phyloP scores from a whole-genome alignment of 1,140 invertebrate genomes.

The Aphis gossypii region DNA sequence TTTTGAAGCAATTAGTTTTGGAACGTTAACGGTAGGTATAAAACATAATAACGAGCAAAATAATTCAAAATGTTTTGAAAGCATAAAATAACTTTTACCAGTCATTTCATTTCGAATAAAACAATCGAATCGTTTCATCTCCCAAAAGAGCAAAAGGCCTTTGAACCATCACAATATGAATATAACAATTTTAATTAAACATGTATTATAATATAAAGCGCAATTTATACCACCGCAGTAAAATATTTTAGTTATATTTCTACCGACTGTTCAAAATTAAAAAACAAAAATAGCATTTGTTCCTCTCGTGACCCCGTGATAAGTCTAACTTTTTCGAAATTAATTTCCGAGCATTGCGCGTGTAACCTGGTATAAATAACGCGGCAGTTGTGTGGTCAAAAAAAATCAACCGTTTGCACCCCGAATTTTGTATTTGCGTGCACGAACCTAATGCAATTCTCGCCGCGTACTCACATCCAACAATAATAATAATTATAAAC shows the following conservation, averaged over 20 bases:
- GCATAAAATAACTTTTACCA: not conserved
- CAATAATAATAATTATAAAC: not conserved
- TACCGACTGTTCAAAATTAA: not conserved
- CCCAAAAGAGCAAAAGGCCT: constrained; percentile 5
- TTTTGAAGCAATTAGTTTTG: not conserved
- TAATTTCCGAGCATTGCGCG: not conserved
- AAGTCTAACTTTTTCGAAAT: not conserved
- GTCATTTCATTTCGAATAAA: not conserved
- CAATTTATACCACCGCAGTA: not conserved
- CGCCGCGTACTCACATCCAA: not conserved
- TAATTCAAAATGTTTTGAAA: constrained; percentile 5
- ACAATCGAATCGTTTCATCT: constrained; percentile 32
- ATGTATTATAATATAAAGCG: not conserved
- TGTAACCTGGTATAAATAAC: not conserved
- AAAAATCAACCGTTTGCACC: not conserved
- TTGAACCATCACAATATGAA: not conserved
- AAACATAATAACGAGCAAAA: not conserved
- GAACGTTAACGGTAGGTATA: not conserved
- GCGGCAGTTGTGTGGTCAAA: not conserved
- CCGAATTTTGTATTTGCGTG: not conserved
- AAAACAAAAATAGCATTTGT: not conserved
- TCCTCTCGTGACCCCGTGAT: too few relatives aligned
- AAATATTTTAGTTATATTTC: not conserved
- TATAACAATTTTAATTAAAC: constrained; percentile 18
- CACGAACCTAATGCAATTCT: not conserved